Percentiles rank a stretch among this genome's conserved stretches.
phyloP scores from a whole-genome alignment of 1,140 invertebrate genomes.

The Cydia amplana region DNA sequence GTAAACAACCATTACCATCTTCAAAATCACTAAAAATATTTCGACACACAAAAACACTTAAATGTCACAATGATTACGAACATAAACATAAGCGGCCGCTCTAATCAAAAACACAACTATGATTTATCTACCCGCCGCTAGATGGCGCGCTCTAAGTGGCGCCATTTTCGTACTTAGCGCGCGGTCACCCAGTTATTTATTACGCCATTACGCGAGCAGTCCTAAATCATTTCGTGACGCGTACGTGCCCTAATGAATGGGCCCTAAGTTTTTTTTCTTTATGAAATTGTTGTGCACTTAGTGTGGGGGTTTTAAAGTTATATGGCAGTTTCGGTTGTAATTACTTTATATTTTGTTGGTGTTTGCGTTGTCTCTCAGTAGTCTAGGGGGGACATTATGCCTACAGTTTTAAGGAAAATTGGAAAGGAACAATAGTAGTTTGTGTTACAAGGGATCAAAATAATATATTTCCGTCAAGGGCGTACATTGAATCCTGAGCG shows the following conservation, averaged over 20 bases:
- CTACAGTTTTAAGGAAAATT: too few relatives aligned
- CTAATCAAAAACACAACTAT: constrained; percentile 48
- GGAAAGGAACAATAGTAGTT: too few relatives aligned
- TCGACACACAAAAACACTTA: too few relatives aligned
- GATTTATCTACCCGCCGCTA: constrained; percentile 60
- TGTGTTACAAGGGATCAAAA: too few relatives aligned
- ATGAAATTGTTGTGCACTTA: constrained; percentile 77
- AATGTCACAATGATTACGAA: neutral
- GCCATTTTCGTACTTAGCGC: constrained; percentile 58
- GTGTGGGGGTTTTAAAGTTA: constrained; percentile 38
- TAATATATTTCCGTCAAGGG: too few relatives aligned
- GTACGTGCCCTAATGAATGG: constrained; percentile 72
- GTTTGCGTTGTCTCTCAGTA: neutral
- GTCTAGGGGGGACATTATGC: too few relatives aligned
- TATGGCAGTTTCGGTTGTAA: neutral
- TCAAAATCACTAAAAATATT: neutral
- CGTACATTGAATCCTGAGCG: too few relatives aligned
- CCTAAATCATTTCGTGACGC: constrained; percentile 76
- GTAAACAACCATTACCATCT: neutral
- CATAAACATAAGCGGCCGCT: constrained; percentile 11
- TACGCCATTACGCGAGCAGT: constrained; percentile 68
- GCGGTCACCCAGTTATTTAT: constrained; percentile 74
- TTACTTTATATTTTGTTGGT: neutral
- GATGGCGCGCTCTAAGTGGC: constrained; percentile 71
- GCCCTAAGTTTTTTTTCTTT: constrained; percentile 51